Evolutionary conservation across 1,140 invertebrate genomes (phyloP).

Genomic region (Drosophila nebulosa): DNA sequence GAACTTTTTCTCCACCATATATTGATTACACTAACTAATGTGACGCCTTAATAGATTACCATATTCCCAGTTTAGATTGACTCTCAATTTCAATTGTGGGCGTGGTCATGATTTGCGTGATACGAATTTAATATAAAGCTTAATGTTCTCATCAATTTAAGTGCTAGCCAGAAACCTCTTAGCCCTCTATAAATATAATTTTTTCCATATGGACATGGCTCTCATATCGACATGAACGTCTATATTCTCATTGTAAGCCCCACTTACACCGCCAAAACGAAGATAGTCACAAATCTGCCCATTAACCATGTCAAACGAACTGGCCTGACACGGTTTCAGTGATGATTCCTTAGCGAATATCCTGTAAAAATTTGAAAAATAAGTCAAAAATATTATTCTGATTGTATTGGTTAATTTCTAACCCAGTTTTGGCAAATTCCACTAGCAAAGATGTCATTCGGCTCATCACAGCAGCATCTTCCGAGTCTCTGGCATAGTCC

Average conservation of each 20-base stretch:
- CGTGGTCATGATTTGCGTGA: neutral
- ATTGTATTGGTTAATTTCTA: no score
- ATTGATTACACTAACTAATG: no score
- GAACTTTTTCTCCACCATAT: no score
- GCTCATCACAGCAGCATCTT: conserved; percentile 24
- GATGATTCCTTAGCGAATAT: conserved; percentile 14
- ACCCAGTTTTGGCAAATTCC: conserved; percentile 56
- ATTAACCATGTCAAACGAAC: neutral
- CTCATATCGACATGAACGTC: conserved; percentile 14
- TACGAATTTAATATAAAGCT: neutral
- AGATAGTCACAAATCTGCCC: conserved; percentile 38
- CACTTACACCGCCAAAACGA: conserved; percentile 12
- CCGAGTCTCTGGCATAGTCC: conserved; percentile 34
- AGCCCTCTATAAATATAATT: conserved; percentile 18
- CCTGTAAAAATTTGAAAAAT: neutral
- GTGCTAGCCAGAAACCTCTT: neutral
- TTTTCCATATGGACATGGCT: conserved; percentile 33
- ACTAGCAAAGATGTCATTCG: conserved; percentile 29
- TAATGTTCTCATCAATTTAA: neutral
- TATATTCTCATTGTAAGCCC: conserved; percentile 18
- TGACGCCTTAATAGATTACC: no score
- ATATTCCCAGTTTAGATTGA: no score
- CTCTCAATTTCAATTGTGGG: neutral
- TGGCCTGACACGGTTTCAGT: conserved; percentile 17
- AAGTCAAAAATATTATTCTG: no score